Evolutionary conservation across 2,797 vertebrate species (phyloP).

Genomic region (Arctocebus calabarensis): DNA sequence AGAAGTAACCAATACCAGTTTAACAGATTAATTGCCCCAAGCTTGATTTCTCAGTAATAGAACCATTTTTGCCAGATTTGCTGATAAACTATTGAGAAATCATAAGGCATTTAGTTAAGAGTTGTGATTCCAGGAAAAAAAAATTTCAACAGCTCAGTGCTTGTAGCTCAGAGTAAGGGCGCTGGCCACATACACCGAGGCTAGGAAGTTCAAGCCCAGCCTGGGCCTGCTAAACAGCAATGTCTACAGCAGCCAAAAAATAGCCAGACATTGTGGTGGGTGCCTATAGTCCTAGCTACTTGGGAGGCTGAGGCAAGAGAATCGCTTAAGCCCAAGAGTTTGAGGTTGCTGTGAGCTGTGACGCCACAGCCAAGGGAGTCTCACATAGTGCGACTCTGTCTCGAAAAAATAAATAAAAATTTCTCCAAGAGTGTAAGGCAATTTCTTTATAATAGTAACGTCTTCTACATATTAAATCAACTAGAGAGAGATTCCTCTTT

Average conservation of each 20-base stretch:
- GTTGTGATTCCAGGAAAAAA: background rate
- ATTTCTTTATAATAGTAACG: background rate
- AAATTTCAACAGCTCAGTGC: background rate
- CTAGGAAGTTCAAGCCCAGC: no score
- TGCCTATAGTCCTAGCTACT: no score
- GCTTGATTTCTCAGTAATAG: slow-evolving; percentile 34
- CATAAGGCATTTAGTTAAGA: slow-evolving; percentile 14
- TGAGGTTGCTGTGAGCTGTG: no score
- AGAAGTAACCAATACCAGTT: background rate
- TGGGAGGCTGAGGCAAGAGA: no score
- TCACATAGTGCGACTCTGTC: no score
- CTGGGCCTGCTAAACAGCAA: no score
- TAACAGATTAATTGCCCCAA: slow-evolving; percentile 16
- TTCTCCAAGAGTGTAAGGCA: slow-evolving; percentile 4
- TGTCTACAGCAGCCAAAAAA: no score
- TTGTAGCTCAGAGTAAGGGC: no score
- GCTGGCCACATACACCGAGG: no score
- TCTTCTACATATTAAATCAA: background rate
- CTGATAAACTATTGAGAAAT: background rate
- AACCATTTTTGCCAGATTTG: background rate
- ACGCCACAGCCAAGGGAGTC: no score
- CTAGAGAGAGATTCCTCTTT: background rate
- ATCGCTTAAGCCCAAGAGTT: no score
- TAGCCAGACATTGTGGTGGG: no score
- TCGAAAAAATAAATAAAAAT: background rate